Conservation (phyloP, 1,140 invertebrate species). For the Meteorus sp. region DNA sequence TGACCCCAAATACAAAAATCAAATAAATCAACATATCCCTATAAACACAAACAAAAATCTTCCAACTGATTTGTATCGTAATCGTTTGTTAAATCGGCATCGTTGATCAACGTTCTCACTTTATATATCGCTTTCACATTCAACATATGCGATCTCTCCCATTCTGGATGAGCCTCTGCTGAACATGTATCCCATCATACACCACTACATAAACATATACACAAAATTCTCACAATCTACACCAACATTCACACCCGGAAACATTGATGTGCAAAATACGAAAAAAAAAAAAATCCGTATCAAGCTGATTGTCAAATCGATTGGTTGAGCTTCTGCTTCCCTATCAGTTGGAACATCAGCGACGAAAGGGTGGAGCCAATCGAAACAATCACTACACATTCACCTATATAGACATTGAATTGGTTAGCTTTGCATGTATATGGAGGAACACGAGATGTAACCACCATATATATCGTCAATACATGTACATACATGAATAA, state of each 20-base stretch:
- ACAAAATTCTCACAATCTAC: not conserved
- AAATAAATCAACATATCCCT: not conserved
- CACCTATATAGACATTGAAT: constrained; percentile 21
- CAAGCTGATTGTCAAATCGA: constrained; percentile 27
- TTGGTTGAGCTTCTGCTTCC: constrained; percentile 12
- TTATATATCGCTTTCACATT: not conserved
- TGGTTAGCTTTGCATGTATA: constrained; percentile 6
- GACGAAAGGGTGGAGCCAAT: constrained; percentile 10
- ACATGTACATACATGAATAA: not conserved
- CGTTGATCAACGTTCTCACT: constrained; percentile 10
- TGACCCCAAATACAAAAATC: not conserved
- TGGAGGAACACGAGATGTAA: not conserved
- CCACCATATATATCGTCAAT: too few relatives aligned
- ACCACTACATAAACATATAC: not conserved
- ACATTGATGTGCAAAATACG: too few relatives aligned
- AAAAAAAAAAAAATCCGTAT: constrained; percentile 34
- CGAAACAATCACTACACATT: constrained; percentile 22
- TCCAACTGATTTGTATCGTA: constrained; percentile 12
- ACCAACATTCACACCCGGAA: not conserved
- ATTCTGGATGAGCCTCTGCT: not conserved
- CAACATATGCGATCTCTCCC: not conserved
- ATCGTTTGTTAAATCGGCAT: constrained; percentile 12
- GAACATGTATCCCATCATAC: not conserved
- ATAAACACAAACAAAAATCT: not conserved
- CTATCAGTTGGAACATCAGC: constrained; percentile 15